Evolutionary conservation across 2,888 invertebrate genomes (phyloP).

Genomic region (Drosophila prolongata): DNA sequence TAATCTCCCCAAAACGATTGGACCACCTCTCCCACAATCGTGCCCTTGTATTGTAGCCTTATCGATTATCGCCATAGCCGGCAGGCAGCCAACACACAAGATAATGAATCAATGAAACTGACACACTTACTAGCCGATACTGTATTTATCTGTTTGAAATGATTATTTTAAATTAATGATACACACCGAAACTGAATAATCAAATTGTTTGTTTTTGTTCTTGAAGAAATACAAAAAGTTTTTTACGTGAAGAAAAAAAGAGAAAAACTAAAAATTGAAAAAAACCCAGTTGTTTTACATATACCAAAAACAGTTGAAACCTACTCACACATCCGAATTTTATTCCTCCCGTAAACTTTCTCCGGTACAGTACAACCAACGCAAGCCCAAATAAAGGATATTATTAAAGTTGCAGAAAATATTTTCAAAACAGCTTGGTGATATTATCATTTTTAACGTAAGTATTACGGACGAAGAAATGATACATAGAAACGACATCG

Average conservation of each 20-base stretch:
- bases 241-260: constrained; percentile 70
- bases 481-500: too few species aligned
- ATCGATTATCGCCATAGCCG: constrained; percentile 19
- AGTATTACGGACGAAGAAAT: neutral
- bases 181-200: constrained; percentile 66
- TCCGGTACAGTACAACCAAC: constrained; percentile 57
- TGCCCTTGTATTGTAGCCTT: constrained; percentile 32
- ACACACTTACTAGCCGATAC: constrained; percentile 58
- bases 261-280: constrained; percentile 66
- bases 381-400: constrained; percentile 62
- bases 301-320: constrained; percentile 5
- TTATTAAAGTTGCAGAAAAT: constrained; percentile 75
- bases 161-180: constrained; percentile 71
- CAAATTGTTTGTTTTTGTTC: constrained; percentile 78
- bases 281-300: constrained; percentile 67
- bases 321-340: constrained; percentile 5
- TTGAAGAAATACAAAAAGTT: constrained; percentile 72
- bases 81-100: constrained; percentile 26
- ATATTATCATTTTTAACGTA: constrained; percentile 7
- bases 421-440: constrained; percentile 53
- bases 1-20: neutral
- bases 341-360: constrained; percentile 22
- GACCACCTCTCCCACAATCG: constrained; percentile 15
- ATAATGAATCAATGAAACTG: constrained; percentile 23
- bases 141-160: constrained; percentile 71